Evolutionary conservation across 2,888 invertebrate species (phyloP).

Genomic region (Rhodophaea formosa): DNA sequence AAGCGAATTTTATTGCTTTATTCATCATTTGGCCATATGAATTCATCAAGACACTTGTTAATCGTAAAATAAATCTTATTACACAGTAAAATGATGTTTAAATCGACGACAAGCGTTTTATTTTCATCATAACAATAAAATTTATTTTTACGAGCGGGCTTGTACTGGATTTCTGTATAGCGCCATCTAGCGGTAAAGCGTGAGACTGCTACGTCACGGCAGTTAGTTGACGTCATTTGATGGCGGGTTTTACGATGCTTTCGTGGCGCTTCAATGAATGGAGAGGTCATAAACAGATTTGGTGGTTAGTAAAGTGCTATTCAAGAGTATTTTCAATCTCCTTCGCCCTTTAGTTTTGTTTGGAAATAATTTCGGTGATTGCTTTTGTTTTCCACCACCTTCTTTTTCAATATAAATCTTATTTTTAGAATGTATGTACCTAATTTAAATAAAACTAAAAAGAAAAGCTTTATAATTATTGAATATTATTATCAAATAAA

Average conservation of each 20-base stretch:
- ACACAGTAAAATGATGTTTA: constrained; percentile 79
- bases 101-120: constrained; percentile 82
- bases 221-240: constrained; percentile 56
- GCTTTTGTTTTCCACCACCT: too few relatives aligned
- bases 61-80: constrained; percentile 82
- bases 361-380: not conserved
- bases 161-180: constrained; percentile 49
- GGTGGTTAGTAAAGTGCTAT: constrained; percentile 38
- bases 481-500: too few relatives aligned
- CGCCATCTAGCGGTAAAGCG: constrained; percentile 62
- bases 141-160: constrained; percentile 75
- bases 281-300: constrained; percentile 63
- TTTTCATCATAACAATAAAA: constrained; percentile 82
- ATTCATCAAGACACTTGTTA: constrained; percentile 81
- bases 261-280: constrained; percentile 61
- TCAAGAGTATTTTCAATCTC: not conserved
- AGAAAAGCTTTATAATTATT: too few relatives aligned
- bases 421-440: too few relatives aligned
- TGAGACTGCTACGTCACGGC: constrained; percentile 49
- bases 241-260: constrained; percentile 60
- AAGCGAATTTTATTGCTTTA: constrained; percentile 74
- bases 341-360: not conserved
- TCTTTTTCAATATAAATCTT: too few relatives aligned
- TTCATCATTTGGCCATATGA: constrained; percentile 77
- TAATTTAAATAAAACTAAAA: too few relatives aligned